These are phyloP conservation scores for Drosophila nikananu DNA, from an alignment of 1,140 invertebrate species.

Conservation along the genomic window DNA sequence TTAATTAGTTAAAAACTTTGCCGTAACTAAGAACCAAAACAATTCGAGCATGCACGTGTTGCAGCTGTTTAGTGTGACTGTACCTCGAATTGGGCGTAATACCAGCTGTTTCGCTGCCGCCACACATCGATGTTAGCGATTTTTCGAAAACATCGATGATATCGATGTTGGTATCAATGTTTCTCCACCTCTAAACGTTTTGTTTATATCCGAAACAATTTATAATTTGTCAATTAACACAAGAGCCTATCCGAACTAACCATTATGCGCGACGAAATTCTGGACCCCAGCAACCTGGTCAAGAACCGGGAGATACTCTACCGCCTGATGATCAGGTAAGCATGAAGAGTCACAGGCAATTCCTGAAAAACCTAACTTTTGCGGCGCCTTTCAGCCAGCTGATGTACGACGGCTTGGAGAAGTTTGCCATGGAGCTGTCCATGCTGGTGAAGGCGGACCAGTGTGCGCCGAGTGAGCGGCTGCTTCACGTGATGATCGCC, in stretches of 20 bases:
- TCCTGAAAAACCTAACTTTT: slow-evolving; percentile 18
- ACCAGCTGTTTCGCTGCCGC: no score
- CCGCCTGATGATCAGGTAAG: slow-evolving; percentile 94
- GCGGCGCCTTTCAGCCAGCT: slow-evolving; percentile 89
- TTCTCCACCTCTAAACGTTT: neutral
- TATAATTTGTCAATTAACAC: no score
- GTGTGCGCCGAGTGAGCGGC: slow-evolving; percentile 97
- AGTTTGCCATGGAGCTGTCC: slow-evolving; percentile 93
- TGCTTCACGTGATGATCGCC: slow-evolving; percentile 94
- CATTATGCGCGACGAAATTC: slow-evolving; percentile 88
- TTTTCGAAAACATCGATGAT: no score
- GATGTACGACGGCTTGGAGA: slow-evolving; percentile 97
- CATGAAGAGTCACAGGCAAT: neutral
- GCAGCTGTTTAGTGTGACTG: slow-evolving; percentile 36
- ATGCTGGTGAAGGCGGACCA: slow-evolving; percentile 94
- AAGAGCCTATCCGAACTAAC: no score
- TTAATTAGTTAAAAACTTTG: slow-evolving; percentile 9
- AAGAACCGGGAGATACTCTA: slow-evolving; percentile 94
- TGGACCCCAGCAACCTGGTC: slow-evolving; percentile 91
- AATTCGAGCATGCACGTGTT: slow-evolving; percentile 64
- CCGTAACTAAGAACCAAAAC: slow-evolving; percentile 54
- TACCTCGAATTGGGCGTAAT: no score
- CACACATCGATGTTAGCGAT: no score
- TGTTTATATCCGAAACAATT: slow-evolving; percentile 9
- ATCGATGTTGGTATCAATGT: no score